Evolutionary conservation across 2,888 invertebrate genomes (phyloP).

Genomic region (Philhelius pedissequus): DNA sequence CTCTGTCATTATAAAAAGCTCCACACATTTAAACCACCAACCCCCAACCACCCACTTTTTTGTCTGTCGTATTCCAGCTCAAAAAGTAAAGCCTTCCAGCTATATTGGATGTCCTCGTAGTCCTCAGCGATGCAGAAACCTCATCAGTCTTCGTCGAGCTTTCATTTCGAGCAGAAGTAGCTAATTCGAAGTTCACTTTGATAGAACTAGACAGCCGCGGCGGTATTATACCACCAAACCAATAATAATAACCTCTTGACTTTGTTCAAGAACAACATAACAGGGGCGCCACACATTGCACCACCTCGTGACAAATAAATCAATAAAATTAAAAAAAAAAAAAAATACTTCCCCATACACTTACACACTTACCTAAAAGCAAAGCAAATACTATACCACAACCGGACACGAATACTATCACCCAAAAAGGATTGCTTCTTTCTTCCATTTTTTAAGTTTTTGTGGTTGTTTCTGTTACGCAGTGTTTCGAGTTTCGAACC

Average conservation of each 20-base stretch:
- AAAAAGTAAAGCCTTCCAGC: constrained; percentile 28
- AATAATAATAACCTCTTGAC: constrained; percentile 40
- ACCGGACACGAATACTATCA: constrained; percentile 29
- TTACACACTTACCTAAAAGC: not conserved
- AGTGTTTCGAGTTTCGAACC: constrained; percentile 44
- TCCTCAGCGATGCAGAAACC: constrained; percentile 42
- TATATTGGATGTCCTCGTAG: constrained; percentile 9
- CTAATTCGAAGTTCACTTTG: constrained; percentile 18
- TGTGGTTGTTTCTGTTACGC: constrained; percentile 17
- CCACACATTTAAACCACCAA: not conserved
- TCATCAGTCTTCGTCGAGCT: constrained; percentile 78
- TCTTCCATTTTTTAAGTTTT: constrained; percentile 18
- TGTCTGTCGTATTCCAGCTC: constrained; percentile 23
- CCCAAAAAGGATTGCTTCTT: constrained; percentile 51
- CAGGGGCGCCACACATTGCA: constrained; percentile 48
- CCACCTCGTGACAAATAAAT: constrained; percentile 50
- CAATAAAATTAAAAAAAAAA: constrained; percentile 44
- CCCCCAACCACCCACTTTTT: constrained; percentile 5
- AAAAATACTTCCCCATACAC: not conserved
- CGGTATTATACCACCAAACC: constrained; percentile 40
- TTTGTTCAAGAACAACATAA: constrained; percentile 42
- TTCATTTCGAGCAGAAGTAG: constrained; percentile 73
- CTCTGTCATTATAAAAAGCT: constrained; percentile 40
- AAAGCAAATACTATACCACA: not conserved
- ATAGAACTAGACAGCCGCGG: constrained; percentile 39